Evolutionary conservation across 2,888 invertebrate genomes (phyloP).

Genomic region (Craniophora ligustri): DNA sequence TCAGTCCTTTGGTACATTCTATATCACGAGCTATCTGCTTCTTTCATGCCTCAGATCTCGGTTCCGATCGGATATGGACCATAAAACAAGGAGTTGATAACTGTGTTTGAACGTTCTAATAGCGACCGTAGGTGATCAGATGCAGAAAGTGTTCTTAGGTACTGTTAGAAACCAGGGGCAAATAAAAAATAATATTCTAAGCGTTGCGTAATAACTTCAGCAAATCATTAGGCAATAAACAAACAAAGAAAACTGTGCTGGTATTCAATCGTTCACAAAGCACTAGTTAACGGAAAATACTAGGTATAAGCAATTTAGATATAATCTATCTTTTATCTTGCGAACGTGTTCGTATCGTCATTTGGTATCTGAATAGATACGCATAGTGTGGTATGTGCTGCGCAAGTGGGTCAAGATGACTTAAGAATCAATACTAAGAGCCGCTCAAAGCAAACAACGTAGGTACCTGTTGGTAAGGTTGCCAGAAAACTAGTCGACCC

Average conservation of each 20-base stretch:
- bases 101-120: too few relatives aligned
- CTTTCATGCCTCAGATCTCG: too few relatives aligned
- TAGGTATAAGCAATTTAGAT: slow-evolving; percentile 35
- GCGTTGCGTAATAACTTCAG: background rate
- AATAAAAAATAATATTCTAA: background rate
- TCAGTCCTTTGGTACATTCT: too few relatives aligned
- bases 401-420: slow-evolving; percentile 54
- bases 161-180: background rate
- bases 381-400: slow-evolving; percentile 6
- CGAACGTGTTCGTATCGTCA: slow-evolving; percentile 29
- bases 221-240: slow-evolving; percentile 5
- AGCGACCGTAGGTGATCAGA: too few relatives aligned
- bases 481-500: slow-evolving; percentile 22
- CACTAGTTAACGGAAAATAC: slow-evolving; percentile 17
- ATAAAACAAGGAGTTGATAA: too few relatives aligned
- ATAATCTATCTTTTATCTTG: slow-evolving; percentile 27
- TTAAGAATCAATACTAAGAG: slow-evolving; percentile 69
- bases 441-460: slow-evolving; percentile 21
- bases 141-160: too few relatives aligned
- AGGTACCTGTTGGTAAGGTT: slow-evolving; percentile 11
- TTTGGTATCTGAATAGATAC: slow-evolving; percentile 31
- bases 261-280: background rate
- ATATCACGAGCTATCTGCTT: too few relatives aligned
- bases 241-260: slow-evolving; percentile 9
- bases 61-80: too few relatives aligned